Base-by-base conservation (phyloP, 37 sponge, comb jelly and placozoan genomes). In the Lycopodina hypogea region DNA sequence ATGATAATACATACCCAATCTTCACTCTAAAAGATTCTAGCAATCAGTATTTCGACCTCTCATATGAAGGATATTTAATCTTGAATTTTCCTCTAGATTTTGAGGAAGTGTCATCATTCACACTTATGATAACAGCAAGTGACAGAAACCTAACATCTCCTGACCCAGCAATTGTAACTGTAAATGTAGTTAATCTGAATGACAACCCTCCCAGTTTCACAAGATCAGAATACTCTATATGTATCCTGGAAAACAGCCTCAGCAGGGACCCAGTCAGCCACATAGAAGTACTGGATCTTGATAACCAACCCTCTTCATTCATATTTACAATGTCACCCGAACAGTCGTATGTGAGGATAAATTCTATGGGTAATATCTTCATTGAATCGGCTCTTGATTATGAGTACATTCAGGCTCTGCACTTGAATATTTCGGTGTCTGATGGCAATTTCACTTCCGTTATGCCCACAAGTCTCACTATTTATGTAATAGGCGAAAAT, bases 141-240 rank as follows among this genome's bases (percentile, higher is more conserved):
- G 88, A 87, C 2, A 77, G 77, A 18, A 34, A 65, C 4, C 60
- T 75, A n/a, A 68, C 72, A 18, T 87, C 77, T 39, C 59, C 63
- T 24, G 21, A 50, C 8, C 63, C 82, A 64, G 83, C 87, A 30
- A 76, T 15, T 0, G 53, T 85, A 24, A 42, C 71, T 0, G 69
- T 90, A 24, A 50, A 23, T 39, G 83, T 90, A 23, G 40, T 74
- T 14, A 75, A 85, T 29, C 30, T 82, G 7, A 86, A 90, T 50
- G 93, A 90, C 67, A 80, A 90, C 21, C 42, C 74, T 15, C 91
- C 91, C 32, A 24, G 51, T 14, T 87, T 87, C 64, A 33, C 12
- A 7, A 18, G 26, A 26, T 2, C 23, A 21, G 59, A 61, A 22
- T 87, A 87, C 58, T 29, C 32, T 57, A 71, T 18, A 19, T 71